A percentile compares a stretch with the other conserved stretches of the same genome.
Conservation (phyloP, 2,797 vertebrate genomes). For the Tadarida brasiliensis region DNA sequence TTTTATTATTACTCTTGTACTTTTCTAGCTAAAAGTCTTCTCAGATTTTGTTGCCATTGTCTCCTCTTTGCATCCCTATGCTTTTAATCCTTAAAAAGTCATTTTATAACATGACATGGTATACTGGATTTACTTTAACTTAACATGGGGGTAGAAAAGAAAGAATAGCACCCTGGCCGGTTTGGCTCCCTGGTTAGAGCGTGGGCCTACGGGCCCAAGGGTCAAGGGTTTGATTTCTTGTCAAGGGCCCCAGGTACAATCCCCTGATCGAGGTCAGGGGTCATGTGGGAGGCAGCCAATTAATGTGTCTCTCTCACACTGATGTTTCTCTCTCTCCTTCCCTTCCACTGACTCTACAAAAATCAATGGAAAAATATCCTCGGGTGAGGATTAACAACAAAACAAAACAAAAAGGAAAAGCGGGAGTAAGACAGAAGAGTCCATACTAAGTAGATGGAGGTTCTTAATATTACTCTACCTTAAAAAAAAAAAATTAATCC, state of each 20-base stretch:
- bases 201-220: too few species aligned
- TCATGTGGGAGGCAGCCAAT: too few species aligned
- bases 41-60: constrained; percentile 20
- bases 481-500: not conserved
- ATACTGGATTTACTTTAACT: not conserved
- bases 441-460: not conserved
- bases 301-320: too few species aligned
- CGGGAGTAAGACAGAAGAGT: not conserved
- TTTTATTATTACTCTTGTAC: not conserved
- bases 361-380: too few species aligned
- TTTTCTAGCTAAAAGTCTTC: not conserved
- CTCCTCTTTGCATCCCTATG: not conserved
- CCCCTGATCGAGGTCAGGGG: too few species aligned
- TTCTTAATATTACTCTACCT: not conserved
- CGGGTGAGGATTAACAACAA: too few species aligned
- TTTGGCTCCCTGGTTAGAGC: too few species aligned
- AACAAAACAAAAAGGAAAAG: not conserved
- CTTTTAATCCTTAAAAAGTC: constrained; percentile 16
- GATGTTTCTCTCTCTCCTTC: too few species aligned
- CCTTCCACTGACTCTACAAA: too few species aligned
- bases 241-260: too few species aligned
- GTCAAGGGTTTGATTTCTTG: too few species aligned
- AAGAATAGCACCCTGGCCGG: too few species aligned
- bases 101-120: constrained; percentile 26
- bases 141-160: not conserved